Evolutionary conservation across 2,888 invertebrate species (phyloP), one percentile per base, ranked within the genome.

Genomic region (Zaprionus bogoriensis): DNA sequence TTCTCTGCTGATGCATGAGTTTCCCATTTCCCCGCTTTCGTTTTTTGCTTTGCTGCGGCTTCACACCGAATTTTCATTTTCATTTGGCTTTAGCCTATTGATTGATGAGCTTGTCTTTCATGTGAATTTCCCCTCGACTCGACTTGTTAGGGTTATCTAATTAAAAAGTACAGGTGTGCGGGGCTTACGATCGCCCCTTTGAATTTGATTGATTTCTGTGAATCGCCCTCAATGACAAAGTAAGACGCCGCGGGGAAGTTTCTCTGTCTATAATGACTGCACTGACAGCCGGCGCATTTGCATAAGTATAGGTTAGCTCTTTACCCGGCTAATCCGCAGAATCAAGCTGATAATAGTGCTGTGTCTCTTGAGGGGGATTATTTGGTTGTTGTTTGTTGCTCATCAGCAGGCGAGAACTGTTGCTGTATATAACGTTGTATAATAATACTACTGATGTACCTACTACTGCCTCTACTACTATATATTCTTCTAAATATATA

Each of bases 1-100:
- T 54, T 57, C 41, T 41, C 53, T 23, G 39, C 82, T 84, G 82
- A 84, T 81, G 85, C 70, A 81, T 80, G 78, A 65, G 72, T 82
- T 73, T 61, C 57, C 58, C 52, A 69, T 82, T 73, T 61, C 57
- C 58, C 52, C 17, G 55, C 63, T 55, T 67, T 60, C 59, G 52
- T 23, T 36, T 60, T 23, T 36, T 60, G 51, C 52, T 42, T 39
- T 39, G 41, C 52, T 67, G 74, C 62, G 75, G 67, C 67, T 70
- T 62, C 55, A 12, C 22, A 53, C 57, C 39, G 19, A 44, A 30
- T 54, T 54, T 46, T 38, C 53, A 41, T 39, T 19, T 20, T 20
- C 19, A 17, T 39, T 9, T 17, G 19, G 19, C 38, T 39, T 39
- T 39, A 3, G 7, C 17, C 14, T 14, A 12, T 17, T 36, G 32